Evolutionary conservation across 2,797 vertebrate genomes (phyloP).

Genomic region (Buphagus erythrorhynchus): DNA sequence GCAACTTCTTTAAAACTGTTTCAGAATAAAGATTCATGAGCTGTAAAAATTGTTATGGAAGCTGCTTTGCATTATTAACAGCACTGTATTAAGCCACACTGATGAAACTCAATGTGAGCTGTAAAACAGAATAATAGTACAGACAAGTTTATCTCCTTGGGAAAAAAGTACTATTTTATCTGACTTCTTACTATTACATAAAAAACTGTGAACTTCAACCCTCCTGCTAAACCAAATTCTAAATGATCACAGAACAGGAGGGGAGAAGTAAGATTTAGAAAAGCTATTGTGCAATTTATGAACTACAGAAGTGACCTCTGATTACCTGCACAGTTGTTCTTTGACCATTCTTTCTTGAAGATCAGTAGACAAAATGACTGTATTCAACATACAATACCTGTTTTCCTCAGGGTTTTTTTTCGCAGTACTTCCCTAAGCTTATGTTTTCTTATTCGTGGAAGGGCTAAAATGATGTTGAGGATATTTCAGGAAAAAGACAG

Average conservation of each 20-base stretch:
- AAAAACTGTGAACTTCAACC: background rate
- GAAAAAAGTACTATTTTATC: background rate
- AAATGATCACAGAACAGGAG: background rate
- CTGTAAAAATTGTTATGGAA: slow-evolving; percentile 5
- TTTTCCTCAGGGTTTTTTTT: background rate
- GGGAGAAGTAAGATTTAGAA: background rate
- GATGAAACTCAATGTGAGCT: background rate
- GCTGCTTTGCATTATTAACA: background rate
- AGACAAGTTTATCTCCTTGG: background rate
- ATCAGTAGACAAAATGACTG: background rate
- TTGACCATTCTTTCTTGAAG: background rate
- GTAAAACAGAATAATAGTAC: background rate
- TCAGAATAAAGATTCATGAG: slow-evolving; percentile 38
- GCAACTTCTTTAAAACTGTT: slow-evolving; percentile 3
- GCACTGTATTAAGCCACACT: background rate
- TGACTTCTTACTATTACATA: background rate
- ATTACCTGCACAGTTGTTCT: background rate
- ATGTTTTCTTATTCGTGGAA: background rate
- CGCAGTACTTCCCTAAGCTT: background rate
- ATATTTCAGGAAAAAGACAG: background rate
- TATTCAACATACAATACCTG: background rate
- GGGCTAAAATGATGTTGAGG: background rate
- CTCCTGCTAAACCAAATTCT: background rate
- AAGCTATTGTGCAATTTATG: background rate
- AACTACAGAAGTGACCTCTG: background rate